These are phyloP conservation scores for Caenorhabditis angaria DNA, from an alignment of 2,888 invertebrate species.

Conservation along the genomic window DNA sequence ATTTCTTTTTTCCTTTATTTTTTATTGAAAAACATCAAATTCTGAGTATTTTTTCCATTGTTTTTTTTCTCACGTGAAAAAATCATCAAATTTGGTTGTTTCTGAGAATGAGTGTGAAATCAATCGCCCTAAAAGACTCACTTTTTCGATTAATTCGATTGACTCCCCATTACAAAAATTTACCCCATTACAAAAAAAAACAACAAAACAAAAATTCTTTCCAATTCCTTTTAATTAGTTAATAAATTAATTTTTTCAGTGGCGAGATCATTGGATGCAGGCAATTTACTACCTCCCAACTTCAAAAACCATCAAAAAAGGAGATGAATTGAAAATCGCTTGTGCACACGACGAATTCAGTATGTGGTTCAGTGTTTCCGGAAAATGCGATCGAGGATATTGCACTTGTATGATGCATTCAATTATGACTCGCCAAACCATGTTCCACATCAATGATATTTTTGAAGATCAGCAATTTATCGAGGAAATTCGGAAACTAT, in stretches of 20 bases:
- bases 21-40: too few species aligned
- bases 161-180: too few species aligned
- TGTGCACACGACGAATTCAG: conserved; percentile 74
- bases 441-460: conserved; percentile 87
- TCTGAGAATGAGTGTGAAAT: too few species aligned
- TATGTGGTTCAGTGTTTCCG: conserved; percentile 53
- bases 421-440: conserved; percentile 82
- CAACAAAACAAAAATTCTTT: too few species aligned
- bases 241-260: too few species aligned
- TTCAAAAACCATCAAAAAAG: conserved; percentile 76
- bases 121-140: too few species aligned
- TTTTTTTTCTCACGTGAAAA: too few species aligned
- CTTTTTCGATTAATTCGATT: too few species aligned
- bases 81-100: too few species aligned
- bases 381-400: conserved; percentile 74
- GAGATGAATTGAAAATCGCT: conserved; percentile 78
- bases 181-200: too few species aligned
- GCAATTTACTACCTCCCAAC: conserved; percentile 80
- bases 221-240: not conserved
- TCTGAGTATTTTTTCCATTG: too few species aligned
- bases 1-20: too few species aligned
- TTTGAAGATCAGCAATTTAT: conserved; percentile 78
- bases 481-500: conserved; percentile 78
- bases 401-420: conserved; percentile 86
- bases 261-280: conserved; percentile 99